Percentiles rank a stretch among this genome's conserved stretches.
Conservation (phyloP, 1,140 invertebrate genomes). For the Belonocnema kinseyi region DNA sequence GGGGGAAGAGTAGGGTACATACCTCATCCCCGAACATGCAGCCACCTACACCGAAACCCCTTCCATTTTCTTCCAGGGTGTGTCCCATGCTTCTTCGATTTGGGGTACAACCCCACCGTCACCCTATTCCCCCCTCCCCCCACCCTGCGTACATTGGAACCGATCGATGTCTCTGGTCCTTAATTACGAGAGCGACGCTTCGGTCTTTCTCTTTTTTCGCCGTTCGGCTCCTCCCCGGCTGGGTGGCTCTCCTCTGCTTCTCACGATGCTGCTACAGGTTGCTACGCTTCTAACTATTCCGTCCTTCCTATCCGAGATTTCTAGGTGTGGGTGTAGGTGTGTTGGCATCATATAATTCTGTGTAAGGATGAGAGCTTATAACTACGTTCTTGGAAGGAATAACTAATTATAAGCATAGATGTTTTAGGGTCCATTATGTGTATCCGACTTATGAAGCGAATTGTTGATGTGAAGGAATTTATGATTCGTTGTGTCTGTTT, state of each 20-base stretch:
- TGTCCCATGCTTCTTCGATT: constrained; percentile 72
- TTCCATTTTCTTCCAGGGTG: constrained; percentile 69
- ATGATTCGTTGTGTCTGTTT: too few relatives aligned
- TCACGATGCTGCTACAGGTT: constrained; percentile 52
- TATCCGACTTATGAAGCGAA: not conserved
- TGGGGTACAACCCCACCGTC: constrained; percentile 65
- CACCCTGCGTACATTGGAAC: constrained; percentile 57
- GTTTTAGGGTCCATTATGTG: constrained; percentile 1
- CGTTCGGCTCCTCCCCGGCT: constrained; percentile 22
- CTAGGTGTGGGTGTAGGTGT: not conserved
- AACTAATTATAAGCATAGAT: constrained; percentile 14
- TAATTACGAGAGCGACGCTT: constrained; percentile 67
- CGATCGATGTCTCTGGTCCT: constrained; percentile 73
- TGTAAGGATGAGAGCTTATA: not conserved
- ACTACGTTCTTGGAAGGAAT: not conserved
- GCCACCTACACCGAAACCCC: constrained; percentile 50
- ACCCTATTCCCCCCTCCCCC: constrained; percentile 33
- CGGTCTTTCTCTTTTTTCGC: constrained; percentile 41
- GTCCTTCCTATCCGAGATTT: not conserved
- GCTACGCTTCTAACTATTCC: constrained; percentile 36
- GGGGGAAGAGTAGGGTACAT: constrained; percentile 51
- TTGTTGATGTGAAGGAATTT: not conserved
- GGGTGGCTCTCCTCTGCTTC: constrained; percentile 32
- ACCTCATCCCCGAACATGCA: constrained; percentile 48
- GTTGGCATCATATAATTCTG: not conserved